Base-by-base conservation (phyloP, 2,888 invertebrate genomes). In the Therioaphis trifolii region DNA sequence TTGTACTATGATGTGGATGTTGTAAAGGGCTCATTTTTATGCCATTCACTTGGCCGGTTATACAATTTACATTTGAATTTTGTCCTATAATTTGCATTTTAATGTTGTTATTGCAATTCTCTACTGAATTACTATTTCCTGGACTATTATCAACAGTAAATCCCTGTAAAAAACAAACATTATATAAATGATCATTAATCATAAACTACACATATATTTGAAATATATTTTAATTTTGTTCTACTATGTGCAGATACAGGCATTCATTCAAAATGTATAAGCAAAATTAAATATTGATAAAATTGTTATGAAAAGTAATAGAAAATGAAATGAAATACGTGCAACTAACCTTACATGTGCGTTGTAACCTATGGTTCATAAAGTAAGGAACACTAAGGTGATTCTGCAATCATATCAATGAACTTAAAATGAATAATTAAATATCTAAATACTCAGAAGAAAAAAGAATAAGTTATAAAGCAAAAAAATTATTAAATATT, bases 321-420 rank as follows among this genome's bases (percentile, higher is more conserved):
- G 21, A 78, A 74, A 77, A 74, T 68, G 0, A 61, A 78, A 79
- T 29, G n/a, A 78, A 78, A 46, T 77, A 46, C 77, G 77, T 71
- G 80, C 80, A 72, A 82, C 80, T 82, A 82, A 82, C 80, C 80
- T 82, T 63, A 61, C 72, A 49, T 49, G 63, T 63, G 80, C 72
- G 80, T 49, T 74, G 80, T 46, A 74, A 82, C 72, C 80, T 82
- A 82, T 82, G 49, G 72, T 61, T 80, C 61, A 61, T 61, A 72
- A 63, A 82, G 80, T 80, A 82, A 82, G 72, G 80, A 49, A 82
- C 80, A 82, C 72, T 82, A 72, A 82, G 80, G 35, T 80, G 72
- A 71, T 82, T 82, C 80, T 82, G 80, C 61, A 82, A 82, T 61
- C 72, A 82, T 82, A 82, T 46, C 72, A 82, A 82, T 49, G 61